phyloP scores from a whole-genome alignment of 2,888 invertebrate species.

The Xylota segnis region DNA sequence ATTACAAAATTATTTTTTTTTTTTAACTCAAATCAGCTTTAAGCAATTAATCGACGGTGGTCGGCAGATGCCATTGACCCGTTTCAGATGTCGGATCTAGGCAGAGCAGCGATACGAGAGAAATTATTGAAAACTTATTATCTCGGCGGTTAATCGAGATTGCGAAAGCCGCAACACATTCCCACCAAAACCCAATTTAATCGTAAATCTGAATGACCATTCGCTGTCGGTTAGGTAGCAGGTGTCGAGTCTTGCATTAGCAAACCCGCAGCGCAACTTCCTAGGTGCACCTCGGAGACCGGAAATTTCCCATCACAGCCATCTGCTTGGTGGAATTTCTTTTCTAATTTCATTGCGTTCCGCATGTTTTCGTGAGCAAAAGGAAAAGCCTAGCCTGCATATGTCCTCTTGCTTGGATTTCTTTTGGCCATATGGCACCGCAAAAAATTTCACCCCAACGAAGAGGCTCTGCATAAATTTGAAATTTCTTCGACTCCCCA shows the following conservation, averaged over 20 bases:
- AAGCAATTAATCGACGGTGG: slow-evolving; percentile 19
- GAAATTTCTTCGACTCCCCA: slow-evolving; percentile 12
- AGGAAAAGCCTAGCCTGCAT: slow-evolving; percentile 24
- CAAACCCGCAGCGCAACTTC: slow-evolving; percentile 47
- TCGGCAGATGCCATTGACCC: slow-evolving; percentile 54
- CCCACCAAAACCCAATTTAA: slow-evolving; percentile 36
- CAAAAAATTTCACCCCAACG: slow-evolving; percentile 43
- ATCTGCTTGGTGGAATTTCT: slow-evolving; percentile 55
- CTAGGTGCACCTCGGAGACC: slow-evolving; percentile 57
- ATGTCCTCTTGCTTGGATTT: slow-evolving; percentile 19
- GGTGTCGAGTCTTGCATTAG: slow-evolving; percentile 28
- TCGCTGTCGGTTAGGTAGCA: slow-evolving; percentile 41
- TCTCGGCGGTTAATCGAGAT: slow-evolving; percentile 28
- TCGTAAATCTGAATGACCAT: slow-evolving; percentile 45
- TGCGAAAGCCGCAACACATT: slow-evolving; percentile 40
- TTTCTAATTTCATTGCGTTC: slow-evolving; percentile 67
- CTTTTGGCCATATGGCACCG: slow-evolving; percentile 64
- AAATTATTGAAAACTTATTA: slow-evolving; percentile 15
- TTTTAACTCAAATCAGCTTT: slow-evolving; percentile 18
- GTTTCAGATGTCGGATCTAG: slow-evolving; percentile 9
- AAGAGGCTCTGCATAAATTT: slow-evolving; percentile 41
- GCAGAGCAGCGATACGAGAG: slow-evolving; percentile 10
- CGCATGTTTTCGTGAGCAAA: slow-evolving; percentile 55
- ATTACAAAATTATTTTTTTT: slow-evolving; percentile 3
- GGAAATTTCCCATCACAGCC: slow-evolving; percentile 55